These are phyloP conservation scores for Conus canariensis DNA, from an alignment of 2,888 invertebrate species.

Conservation along the genomic window DNA sequence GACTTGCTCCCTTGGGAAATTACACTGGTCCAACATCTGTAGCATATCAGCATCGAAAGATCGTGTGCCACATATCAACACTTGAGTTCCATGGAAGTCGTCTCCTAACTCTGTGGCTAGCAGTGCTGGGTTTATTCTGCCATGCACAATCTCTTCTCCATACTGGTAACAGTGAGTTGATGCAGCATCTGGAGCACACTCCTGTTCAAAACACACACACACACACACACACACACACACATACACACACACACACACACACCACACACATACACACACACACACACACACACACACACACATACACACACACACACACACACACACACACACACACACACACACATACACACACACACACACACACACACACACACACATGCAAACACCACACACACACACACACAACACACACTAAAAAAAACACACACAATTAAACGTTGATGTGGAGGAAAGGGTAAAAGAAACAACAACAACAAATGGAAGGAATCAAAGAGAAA, in stretches of 20 bases:
- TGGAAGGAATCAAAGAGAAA: too few species aligned
- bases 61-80: slow-evolving; percentile 84
- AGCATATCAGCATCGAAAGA: slow-evolving; percentile 82
- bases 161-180: slow-evolving; percentile 55
- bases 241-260: neutral
- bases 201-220: slow-evolving; percentile 52
- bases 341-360: slow-evolving; percentile 23
- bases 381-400: neutral
- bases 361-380: neutral
- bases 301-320: neutral
- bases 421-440: neutral
- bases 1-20: slow-evolving; percentile 54
- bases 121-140: slow-evolving; percentile 53
- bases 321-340: neutral
- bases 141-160: slow-evolving; percentile 62
- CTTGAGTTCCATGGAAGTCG: slow-evolving; percentile 35
- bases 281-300: neutral
- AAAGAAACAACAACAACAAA: neutral
- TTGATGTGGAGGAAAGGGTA: too few species aligned
- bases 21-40: slow-evolving; percentile 55
- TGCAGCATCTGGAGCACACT: neutral
- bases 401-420: neutral
- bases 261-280: neutral
- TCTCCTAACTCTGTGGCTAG: slow-evolving; percentile 49
- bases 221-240: neutral